Evolutionary conservation across 2,113 vertebrate genomes (phyloP).

Genomic region (Myrmecophaga tridactyla): DNA sequence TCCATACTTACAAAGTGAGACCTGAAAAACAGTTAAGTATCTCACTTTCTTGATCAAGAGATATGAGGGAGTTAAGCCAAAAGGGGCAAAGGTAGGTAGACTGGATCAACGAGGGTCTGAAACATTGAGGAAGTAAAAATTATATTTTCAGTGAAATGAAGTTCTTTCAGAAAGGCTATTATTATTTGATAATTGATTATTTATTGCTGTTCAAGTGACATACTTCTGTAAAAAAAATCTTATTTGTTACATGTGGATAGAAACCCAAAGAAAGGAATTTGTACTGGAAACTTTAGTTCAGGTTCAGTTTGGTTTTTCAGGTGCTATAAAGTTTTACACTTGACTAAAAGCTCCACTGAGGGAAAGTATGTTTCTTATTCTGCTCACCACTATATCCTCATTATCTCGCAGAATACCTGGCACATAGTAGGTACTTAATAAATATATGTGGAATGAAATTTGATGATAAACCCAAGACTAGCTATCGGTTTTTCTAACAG

Average conservation of each 20-base stretch:
- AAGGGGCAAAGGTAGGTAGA: neutral
- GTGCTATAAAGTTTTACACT: neutral
- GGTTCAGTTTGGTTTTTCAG: neutral
- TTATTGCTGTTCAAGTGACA: slow-evolving; percentile 30
- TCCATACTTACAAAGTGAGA: neutral
- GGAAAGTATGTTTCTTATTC: neutral
- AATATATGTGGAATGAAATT: neutral
- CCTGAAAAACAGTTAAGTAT: neutral
- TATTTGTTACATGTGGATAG: neutral
- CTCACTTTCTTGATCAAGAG: neutral
- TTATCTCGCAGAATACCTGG: neutral
- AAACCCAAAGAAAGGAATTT: neutral
- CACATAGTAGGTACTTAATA: neutral
- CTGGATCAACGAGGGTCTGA: neutral
- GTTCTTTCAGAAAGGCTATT: slow-evolving; percentile 19
- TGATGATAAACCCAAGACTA: neutral
- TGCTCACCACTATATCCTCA: neutral
- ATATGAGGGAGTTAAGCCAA: neutral
- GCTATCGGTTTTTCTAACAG: neutral
- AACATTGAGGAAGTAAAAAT: neutral
- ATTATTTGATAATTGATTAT: neutral
- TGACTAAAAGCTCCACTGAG: neutral
- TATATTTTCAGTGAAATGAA: neutral
- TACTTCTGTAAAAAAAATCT: neutral
- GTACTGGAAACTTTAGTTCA: neutral